phyloP scores from a whole-genome alignment of 2,113 vertebrate genomes.

The Dromiciops gliroides region DNA sequence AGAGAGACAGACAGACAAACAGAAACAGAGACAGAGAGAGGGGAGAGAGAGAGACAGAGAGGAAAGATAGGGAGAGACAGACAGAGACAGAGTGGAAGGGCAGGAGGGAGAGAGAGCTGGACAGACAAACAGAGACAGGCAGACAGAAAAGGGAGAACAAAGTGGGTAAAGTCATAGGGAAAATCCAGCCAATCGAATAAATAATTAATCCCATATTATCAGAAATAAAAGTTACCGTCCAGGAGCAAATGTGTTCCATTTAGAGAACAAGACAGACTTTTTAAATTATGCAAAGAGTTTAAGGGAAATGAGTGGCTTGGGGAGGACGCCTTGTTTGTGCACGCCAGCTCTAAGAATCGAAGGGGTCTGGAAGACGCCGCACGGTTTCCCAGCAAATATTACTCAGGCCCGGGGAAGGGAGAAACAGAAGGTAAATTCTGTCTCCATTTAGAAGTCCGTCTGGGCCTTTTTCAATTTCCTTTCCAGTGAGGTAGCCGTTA shows the following conservation, averaged over 20 bases:
- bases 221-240: conserved; percentile 34
- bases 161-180: neutral
- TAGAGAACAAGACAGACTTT: conserved; percentile 40
- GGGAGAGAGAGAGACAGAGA: too few species aligned
- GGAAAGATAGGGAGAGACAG: too few species aligned
- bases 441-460: conserved; percentile 46
- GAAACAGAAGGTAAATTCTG: conserved; percentile 19
- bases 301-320: conserved; percentile 33
- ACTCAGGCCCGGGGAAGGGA: conserved; percentile 45
- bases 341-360: conserved; percentile 20
- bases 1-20: too few species aligned
- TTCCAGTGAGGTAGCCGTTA: conserved; percentile 27
- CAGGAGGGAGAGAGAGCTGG: neutral
- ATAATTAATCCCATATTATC: conserved; percentile 26
- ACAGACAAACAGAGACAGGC: too few species aligned
- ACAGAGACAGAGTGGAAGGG: too few species aligned
- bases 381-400: conserved; percentile 44
- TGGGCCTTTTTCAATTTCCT: conserved; percentile 49
- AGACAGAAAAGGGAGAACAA: too few species aligned
- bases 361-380: conserved; percentile 12
- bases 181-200: conserved; percentile 37
- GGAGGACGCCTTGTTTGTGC: conserved; percentile 32
- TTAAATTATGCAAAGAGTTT: conserved; percentile 14
- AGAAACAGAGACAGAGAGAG: too few species aligned
- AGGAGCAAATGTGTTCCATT: conserved; percentile 40